Conservation (phyloP, 2,888 invertebrate genomes). For the Hypselothyrea guttata region DNA sequence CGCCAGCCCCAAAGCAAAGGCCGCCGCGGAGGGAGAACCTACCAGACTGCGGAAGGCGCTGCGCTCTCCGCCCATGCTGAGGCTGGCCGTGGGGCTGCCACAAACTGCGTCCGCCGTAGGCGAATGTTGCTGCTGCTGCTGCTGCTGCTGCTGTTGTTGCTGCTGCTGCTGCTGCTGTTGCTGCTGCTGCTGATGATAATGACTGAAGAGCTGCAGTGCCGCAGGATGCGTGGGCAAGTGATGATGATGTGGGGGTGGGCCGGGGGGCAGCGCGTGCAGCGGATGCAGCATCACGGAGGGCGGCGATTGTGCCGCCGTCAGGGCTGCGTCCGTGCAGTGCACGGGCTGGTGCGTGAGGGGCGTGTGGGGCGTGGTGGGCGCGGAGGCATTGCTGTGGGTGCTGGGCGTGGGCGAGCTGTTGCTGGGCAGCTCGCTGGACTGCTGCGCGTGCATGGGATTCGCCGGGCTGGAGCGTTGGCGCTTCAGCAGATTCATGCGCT, state of each 20-base stretch:
- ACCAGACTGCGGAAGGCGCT: slow-evolving; percentile 92
- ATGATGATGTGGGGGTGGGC: slow-evolving; percentile 62
- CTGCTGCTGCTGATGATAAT: slow-evolving; percentile 75
- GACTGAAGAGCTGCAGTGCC: slow-evolving; percentile 74
- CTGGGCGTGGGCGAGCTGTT: slow-evolving; percentile 79
- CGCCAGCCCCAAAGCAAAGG: slow-evolving; percentile 82
- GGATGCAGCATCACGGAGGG: slow-evolving; percentile 56
- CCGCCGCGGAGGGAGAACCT: slow-evolving; percentile 85
- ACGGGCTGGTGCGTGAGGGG: slow-evolving; percentile 51
- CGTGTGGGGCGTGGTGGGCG: slow-evolving; percentile 58
- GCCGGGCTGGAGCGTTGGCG: slow-evolving; percentile 84
- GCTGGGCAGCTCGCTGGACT: slow-evolving; percentile 62
- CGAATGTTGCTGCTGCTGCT: slow-evolving; percentile 57
- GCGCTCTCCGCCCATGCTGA: slow-evolving; percentile 93
- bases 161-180: slow-evolving; percentile 46
- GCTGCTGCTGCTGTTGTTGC: slow-evolving; percentile 51
- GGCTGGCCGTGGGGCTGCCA: slow-evolving; percentile 65
- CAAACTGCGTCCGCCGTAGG: slow-evolving; percentile 48
- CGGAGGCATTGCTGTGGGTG: slow-evolving; percentile 78
- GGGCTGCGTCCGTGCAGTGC: slow-evolving; percentile 54
- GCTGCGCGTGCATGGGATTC: slow-evolving; percentile 73
- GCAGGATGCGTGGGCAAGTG: slow-evolving; percentile 71
- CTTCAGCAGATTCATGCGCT: slow-evolving; percentile 96
- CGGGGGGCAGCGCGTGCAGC: slow-evolving; percentile 61
- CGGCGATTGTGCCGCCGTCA: slow-evolving; percentile 50